Conservation (phyloP, 2,888 invertebrate species). For the Patella ulyssiponensis region DNA sequence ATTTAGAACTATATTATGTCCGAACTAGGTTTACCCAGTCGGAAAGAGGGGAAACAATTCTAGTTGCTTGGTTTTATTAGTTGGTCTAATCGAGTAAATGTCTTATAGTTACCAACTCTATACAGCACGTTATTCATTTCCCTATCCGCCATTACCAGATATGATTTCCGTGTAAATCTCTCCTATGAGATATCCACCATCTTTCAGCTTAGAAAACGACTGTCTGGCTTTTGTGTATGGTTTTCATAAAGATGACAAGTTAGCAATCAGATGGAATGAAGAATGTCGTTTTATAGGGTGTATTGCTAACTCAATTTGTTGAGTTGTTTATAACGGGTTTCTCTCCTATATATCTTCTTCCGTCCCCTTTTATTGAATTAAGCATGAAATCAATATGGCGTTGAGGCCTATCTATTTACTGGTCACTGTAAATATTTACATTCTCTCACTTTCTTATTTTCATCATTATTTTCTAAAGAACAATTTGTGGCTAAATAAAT, state of each 20-base stretch:
- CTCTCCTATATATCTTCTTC: not conserved
- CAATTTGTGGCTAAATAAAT: slow-evolving; percentile 5
- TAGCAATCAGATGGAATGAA: not conserved
- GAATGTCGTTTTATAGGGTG: not conserved
- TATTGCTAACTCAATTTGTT: not conserved
- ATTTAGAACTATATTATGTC: not conserved
- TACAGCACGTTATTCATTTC: too few relatives aligned
- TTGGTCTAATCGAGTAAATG: not conserved
- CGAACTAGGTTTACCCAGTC: slow-evolving; percentile 3
- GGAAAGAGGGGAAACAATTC: not conserved
- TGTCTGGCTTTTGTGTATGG: too few relatives aligned
- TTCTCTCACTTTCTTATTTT: slow-evolving; percentile 5
- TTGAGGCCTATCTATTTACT: slow-evolving; percentile 2
- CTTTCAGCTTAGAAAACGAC: too few relatives aligned
- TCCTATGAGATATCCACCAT: too few relatives aligned
- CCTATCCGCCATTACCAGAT: too few relatives aligned
- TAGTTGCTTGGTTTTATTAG: not conserved
- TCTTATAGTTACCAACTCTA: too few relatives aligned
- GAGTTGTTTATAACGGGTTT: not conserved
- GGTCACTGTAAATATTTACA: not conserved
- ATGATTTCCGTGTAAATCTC: too few relatives aligned
- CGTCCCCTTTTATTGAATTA: not conserved
- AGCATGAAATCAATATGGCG: not conserved
- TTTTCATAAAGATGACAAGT: not conserved
- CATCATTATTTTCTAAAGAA: slow-evolving; percentile 12